Evolutionary conservation across 2,888 invertebrate species (phyloP).

Genomic region (Phengaris arion): DNA sequence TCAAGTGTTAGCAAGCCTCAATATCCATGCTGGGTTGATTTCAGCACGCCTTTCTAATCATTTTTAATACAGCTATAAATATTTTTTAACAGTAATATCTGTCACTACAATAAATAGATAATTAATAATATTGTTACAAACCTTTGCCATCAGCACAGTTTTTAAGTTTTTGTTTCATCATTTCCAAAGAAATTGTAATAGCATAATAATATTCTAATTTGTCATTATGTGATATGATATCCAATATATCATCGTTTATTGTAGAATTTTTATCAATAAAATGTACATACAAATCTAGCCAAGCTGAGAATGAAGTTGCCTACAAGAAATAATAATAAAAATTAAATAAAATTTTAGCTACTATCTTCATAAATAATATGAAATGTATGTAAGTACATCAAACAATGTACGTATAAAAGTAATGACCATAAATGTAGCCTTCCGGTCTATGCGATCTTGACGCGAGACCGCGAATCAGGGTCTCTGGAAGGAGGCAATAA

Average conservation of each 20-base stretch:
- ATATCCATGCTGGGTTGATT: slow-evolving; percentile 49
- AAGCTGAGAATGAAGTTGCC: slow-evolving; percentile 49
- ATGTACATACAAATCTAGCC: slow-evolving; percentile 50
- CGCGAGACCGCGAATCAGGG: no score
- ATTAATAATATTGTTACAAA: slow-evolving; percentile 43
- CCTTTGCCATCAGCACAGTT: slow-evolving; percentile 39
- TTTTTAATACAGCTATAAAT: slow-evolving; percentile 40
- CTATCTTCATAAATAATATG: no score
- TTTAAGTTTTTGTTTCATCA: slow-evolving; percentile 47
- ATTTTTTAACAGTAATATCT: background rate
- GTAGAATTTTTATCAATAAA: slow-evolving; percentile 40
- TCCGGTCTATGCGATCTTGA: no score
- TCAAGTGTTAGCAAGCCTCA: slow-evolving; percentile 52
- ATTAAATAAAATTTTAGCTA: background rate
- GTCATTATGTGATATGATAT: slow-evolving; percentile 34
- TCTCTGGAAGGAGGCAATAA: no score
- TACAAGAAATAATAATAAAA: slow-evolving; percentile 36
- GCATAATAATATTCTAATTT: slow-evolving; percentile 43
- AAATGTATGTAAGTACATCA: no score
- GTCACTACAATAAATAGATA: background rate
- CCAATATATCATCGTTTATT: slow-evolving; percentile 41
- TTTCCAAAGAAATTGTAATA: slow-evolving; percentile 45
- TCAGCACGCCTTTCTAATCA: slow-evolving; percentile 69
- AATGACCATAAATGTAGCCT: no score
- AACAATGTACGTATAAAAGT: no score